These are phyloP conservation scores for Hemibagrus wyckioides DNA, from an alignment of 2,113 vertebrate species.

Conservation along the genomic window DNA sequence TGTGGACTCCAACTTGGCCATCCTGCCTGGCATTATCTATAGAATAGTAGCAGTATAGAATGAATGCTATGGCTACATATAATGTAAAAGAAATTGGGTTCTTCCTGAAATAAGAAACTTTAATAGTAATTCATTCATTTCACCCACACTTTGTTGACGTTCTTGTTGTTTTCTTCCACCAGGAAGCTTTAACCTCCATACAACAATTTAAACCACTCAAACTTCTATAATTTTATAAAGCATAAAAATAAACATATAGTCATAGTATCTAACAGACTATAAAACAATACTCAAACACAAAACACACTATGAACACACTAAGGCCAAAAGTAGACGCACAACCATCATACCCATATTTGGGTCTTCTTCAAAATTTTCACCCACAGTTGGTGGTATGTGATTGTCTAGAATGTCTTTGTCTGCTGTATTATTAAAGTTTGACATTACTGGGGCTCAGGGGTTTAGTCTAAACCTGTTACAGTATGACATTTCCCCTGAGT, in stretches of 20 bases:
- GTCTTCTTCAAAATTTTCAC: not conserved
- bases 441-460: too few relatives aligned
- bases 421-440: not conserved
- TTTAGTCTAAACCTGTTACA: too few relatives aligned
- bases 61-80: not conserved
- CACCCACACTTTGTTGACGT: not conserved
- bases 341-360: not conserved
- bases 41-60: too few relatives aligned
- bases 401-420: not conserved
- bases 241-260: not conserved
- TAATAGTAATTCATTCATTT: not conserved
- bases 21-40: conserved; percentile 10
- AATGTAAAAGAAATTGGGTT: not conserved
- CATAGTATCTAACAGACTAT: not conserved
- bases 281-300: not conserved
- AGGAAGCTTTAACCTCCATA: not conserved
- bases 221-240: not conserved
- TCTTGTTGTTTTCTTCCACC: not conserved
- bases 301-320: not conserved
- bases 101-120: not conserved
- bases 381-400: not conserved
- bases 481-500: too few relatives aligned
- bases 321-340: not conserved
- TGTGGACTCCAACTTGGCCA: not conserved
- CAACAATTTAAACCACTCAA: not conserved